Conservation (phyloP, 2,797 vertebrate genomes). For the Sitta carolinensis region DNA sequence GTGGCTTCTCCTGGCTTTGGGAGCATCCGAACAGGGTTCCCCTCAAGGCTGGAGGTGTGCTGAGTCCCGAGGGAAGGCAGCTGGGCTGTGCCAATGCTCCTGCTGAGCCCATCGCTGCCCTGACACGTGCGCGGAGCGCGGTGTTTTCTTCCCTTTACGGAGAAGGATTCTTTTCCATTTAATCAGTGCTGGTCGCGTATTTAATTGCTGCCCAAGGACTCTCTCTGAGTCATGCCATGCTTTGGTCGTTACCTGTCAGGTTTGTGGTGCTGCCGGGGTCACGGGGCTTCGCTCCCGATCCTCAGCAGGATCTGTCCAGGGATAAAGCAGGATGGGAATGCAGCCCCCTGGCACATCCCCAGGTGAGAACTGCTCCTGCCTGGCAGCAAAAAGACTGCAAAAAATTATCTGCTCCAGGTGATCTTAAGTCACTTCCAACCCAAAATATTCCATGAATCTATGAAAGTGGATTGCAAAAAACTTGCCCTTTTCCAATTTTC, state of each 20-base stretch:
- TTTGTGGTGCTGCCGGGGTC: not conserved
- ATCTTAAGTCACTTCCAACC: not conserved
- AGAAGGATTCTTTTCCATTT: slow-evolving; percentile 29
- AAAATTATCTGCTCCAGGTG: not conserved
- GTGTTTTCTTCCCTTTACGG: not conserved
- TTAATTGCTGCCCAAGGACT: not conserved
- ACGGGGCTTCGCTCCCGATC: not conserved
- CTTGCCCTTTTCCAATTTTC: not conserved
- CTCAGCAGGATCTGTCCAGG: not conserved
- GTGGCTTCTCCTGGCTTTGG: not conserved
- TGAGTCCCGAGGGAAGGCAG: not conserved
- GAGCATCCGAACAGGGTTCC: not conserved
- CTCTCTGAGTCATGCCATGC: not conserved
- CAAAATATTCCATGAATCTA: not conserved
- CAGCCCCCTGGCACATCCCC: not conserved
- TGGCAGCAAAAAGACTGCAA: not conserved
- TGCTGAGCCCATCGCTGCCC: not conserved
- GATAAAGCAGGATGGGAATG: not conserved
- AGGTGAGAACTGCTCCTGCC: accelerated
- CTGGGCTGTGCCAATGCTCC: not conserved
- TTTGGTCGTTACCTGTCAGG: not conserved
- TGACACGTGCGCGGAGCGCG: not conserved
- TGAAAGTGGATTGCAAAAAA: not conserved
- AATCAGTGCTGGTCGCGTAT: not conserved
- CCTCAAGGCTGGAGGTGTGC: not conserved